Percentiles rank a stretch among this genome's conserved stretches.
Conservation (phyloP, 2,113 vertebrate genomes). For the Thamnaconus septentrionalis region DNA sequence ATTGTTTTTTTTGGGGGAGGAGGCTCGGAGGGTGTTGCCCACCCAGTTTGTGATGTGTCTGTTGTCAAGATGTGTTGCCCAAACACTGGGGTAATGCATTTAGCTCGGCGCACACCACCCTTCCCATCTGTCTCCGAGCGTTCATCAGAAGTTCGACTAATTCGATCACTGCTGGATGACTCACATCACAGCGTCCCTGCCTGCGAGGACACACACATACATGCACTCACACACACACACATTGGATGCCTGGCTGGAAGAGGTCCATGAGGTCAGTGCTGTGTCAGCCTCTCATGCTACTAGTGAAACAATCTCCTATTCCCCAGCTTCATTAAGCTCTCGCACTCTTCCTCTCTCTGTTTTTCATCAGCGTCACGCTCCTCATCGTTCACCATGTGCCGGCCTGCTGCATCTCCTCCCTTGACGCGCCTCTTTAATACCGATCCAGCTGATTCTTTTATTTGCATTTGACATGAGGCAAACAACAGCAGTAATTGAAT, state of each 20-base stretch:
- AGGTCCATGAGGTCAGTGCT: slow-evolving; percentile 46
- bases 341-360: slow-evolving; percentile 10
- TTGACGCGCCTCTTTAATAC: slow-evolving; percentile 3
- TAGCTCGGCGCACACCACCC: slow-evolving; percentile 5
- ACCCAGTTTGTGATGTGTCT: slow-evolving; percentile 6
- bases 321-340: slow-evolving; percentile 26
- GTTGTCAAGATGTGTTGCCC: slow-evolving; percentile 32
- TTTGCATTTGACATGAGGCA: neutral
- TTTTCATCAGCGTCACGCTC: slow-evolving; percentile 4
- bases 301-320: slow-evolving; percentile 48
- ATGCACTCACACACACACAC: neutral
- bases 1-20: too few species aligned
- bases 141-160: slow-evolving; percentile 62
- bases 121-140: slow-evolving; percentile 23
- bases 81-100: slow-evolving; percentile 38
- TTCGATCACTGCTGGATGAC: slow-evolving; percentile 67
- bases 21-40: too few species aligned
- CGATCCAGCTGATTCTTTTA: neutral
- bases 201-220: slow-evolving; percentile 37
- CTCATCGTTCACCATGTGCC: neutral
- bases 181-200: slow-evolving; percentile 50
- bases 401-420: neutral
- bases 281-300: slow-evolving; percentile 39
- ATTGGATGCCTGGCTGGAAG: slow-evolving; percentile 25
- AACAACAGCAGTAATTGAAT: neutral